Percentiles rank a stretch among this genome's conserved stretches.
phyloP scores from a whole-genome alignment of 2,888 invertebrate genomes.

The Oligia strigilis region DNA sequence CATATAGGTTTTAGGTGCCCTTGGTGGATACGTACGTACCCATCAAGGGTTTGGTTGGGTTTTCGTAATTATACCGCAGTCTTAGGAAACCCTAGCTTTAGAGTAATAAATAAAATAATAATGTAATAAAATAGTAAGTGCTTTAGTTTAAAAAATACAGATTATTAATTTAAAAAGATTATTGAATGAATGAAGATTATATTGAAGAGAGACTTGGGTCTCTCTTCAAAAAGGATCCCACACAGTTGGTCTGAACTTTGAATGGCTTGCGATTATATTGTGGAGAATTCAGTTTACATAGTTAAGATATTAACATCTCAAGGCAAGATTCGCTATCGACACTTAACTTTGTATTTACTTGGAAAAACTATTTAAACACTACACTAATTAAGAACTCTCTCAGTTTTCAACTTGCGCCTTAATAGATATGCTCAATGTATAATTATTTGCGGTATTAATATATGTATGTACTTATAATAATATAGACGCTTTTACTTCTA shows the following conservation, averaged over 20 bases:
- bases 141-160: too few species aligned
- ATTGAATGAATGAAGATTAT: too few species aligned
- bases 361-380: neutral
- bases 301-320: neutral
- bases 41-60: neutral
- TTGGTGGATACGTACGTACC: neutral
- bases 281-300: neutral
- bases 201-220: too few species aligned
- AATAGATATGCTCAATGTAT: conserved; percentile 29
- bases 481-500: conserved; percentile 33
- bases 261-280: neutral
- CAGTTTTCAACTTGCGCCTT: conserved; percentile 16
- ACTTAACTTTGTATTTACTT: neutral
- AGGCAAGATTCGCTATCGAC: neutral
- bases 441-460: conserved; percentile 32
- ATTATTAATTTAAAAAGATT: too few species aligned
- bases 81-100: too few species aligned
- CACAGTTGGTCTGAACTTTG: neutral
- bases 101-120: too few species aligned
- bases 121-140: too few species aligned
- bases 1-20: neutral
- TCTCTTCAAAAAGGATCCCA: too few species aligned
- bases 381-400: neutral
- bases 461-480: conserved; percentile 7
- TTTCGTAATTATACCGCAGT: too few species aligned